Percentiles rank a stretch among this genome's conserved stretches.
Conservation (phyloP, 92 coral and sea anemone genomes). For the Galaxea fascicularis region DNA sequence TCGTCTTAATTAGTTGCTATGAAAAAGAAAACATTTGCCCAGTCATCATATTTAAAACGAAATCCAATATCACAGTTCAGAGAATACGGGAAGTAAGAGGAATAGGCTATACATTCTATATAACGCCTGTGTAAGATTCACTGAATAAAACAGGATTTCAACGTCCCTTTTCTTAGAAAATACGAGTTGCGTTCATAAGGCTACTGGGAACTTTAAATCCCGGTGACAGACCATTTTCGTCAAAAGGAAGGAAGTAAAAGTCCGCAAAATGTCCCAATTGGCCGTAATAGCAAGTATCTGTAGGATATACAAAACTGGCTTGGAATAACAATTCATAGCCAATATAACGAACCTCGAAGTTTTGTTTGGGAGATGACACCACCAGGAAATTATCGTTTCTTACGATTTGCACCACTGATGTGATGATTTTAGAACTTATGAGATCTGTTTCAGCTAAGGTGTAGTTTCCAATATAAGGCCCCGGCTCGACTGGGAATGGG, state of each 20-base stretch:
- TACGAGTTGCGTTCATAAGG: conserved; percentile 16
- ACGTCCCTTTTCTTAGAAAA: neutral
- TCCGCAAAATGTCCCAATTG: conserved; percentile 30
- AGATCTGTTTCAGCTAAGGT: conserved; percentile 14
- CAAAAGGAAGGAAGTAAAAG: conserved; percentile 28
- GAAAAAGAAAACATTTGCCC: too few species aligned
- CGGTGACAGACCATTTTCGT: neutral
- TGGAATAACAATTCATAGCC: conserved; percentile 26
- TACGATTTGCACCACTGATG: neutral
- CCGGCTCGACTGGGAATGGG: conserved; percentile 28
- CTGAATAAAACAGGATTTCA: too few species aligned
- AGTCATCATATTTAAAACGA: too few species aligned
- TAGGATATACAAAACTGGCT: conserved; percentile 14
- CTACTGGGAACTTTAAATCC: conserved; percentile 31
- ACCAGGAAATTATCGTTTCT: conserved; percentile 14
- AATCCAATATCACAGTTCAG: too few species aligned
- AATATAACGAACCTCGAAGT: conserved; percentile 19
- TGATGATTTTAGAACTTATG: neutral
- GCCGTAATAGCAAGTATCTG: neutral
- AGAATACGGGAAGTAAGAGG: too few species aligned
- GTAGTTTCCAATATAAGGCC: conserved; percentile 47
- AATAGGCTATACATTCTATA: too few species aligned
- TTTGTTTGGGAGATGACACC: neutral
- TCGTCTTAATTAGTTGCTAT: too few species aligned
- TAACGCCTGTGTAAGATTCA: too few species aligned